phyloP scores from a whole-genome alignment of 1,140 invertebrate species.

The Hydropsyche tenuis region DNA sequence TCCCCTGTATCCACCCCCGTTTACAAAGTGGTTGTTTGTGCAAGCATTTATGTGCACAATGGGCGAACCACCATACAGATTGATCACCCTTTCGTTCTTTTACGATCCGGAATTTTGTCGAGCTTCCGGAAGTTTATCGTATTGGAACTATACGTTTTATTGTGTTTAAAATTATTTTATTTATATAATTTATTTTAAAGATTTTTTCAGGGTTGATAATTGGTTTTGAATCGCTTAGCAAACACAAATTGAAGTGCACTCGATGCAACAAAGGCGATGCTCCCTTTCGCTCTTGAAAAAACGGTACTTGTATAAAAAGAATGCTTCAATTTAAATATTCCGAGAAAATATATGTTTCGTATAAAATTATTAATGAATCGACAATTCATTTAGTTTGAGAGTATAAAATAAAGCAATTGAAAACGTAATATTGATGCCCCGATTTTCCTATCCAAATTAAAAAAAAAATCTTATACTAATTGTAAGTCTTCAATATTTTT shows the following conservation, averaged over 20 bases:
- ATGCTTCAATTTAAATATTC: not conserved
- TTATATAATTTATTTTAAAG: no score
- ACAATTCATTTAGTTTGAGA: not conserved
- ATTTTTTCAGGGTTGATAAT: conserved; percentile 16
- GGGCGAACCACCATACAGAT: conserved; percentile 1
- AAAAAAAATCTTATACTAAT: no score
- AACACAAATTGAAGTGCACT: conserved; percentile 36
- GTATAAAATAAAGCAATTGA: not conserved
- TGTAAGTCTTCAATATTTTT: no score
- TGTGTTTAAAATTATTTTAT: no score
- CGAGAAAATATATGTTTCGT: not conserved
- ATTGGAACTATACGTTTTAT: no score
- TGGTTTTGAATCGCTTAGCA: conserved; percentile 42
- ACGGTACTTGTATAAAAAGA: not conserved
- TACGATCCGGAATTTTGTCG: no score
- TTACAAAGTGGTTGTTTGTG: conserved; percentile 39
- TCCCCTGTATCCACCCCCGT: no score
- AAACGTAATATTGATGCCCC: no score
- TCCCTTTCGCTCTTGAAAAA: not conserved
- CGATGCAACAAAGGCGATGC: not conserved
- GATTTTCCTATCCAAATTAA: no score
- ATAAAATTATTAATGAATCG: not conserved
- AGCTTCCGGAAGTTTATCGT: no score
- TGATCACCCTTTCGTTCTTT: not conserved
- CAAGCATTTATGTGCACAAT: conserved; percentile 33